Evolutionary conservation across 2,888 invertebrate species (phyloP), one percentile per base, ranked within the genome.

Genomic region (Agonum fuliginosum): DNA sequence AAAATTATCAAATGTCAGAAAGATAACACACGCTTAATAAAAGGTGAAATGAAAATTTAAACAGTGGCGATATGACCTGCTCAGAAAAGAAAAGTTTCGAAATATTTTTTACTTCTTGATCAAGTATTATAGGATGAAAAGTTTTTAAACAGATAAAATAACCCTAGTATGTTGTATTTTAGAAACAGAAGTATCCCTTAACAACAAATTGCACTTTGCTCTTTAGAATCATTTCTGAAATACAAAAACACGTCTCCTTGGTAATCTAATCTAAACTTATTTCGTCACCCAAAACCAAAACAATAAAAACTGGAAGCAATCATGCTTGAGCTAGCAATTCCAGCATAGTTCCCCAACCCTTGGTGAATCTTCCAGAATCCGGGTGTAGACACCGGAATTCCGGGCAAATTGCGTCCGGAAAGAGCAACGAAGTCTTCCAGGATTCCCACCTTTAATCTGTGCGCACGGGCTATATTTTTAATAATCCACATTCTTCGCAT

Each of bases 401-500:
- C 54, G 12, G 12, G 22, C 22, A 54, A 54, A 54, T 54, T 22
- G 54, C 24, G 22, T 12, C 22, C 12, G 24, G 54, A 54, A 54
- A 8, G 48, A 10, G 20, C 46, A 48, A 48, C 19, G 14, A n/a
- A 48, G 17, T 46, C 46, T 48, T 48, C n/a, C n/a, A n/a, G n/a
- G n/a, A 37, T 8, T 37, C 48, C 48, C 20, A 20, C 54, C 54
- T 54, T 54, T 54, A 54, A 54, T 51, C 51, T 24, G 3, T 22
- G 51, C 24, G 22, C 51, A 22, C 48, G 24, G 20, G 22, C 22
- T 51, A 22, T 51, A 22, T 51, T 51, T 51, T 51, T 51, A 51
- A 51, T 51, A 51, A 51, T 54, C 54, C 54, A 22, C 54, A 54
- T 54, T 54, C 54, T 22, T 54, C 22, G 54, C 24, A 54, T 27